Percentiles rank a stretch among this genome's conserved stretches.
Conservation (phyloP, 2,113 vertebrate genomes). For the Etheostoma cragini region DNA sequence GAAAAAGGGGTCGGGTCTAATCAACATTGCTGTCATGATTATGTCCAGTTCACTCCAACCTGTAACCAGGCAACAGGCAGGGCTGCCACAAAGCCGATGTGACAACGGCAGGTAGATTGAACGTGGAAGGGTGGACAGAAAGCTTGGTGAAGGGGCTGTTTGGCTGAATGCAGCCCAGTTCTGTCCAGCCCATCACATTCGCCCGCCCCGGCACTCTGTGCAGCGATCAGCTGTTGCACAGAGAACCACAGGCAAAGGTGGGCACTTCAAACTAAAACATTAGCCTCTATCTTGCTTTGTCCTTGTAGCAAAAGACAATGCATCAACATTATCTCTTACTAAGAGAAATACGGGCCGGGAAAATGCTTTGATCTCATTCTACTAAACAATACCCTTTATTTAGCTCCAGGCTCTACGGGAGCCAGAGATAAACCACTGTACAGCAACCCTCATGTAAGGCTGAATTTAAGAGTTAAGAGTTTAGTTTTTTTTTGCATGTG, state of each 20-base stretch:
- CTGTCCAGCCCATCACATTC: slow-evolving; percentile 44
- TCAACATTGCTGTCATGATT: slow-evolving; percentile 79
- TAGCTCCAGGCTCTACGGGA: slow-evolving; percentile 29
- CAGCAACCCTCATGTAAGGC: slow-evolving; percentile 22
- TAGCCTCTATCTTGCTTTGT: slow-evolving; percentile 44
- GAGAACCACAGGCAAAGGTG: slow-evolving; percentile 21
- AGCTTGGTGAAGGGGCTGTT: slow-evolving; percentile 33
- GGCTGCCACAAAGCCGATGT: slow-evolving; percentile 71
- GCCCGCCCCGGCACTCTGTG: background rate
- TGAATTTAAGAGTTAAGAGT: slow-evolving; percentile 13
- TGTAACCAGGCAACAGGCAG: slow-evolving; percentile 79
- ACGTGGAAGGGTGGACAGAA: slow-evolving; percentile 54
- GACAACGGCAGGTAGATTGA: slow-evolving; percentile 76
- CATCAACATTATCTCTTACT: slow-evolving; percentile 22
- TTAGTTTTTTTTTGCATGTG: background rate
- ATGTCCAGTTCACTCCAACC: slow-evolving; percentile 74
- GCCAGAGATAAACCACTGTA: slow-evolving; percentile 14
- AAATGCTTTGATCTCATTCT: slow-evolving; percentile 38
- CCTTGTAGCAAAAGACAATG: slow-evolving; percentile 33
- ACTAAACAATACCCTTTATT: slow-evolving; percentile 35
- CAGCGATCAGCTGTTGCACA: slow-evolving; percentile 14
- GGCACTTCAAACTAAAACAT: slow-evolving; percentile 36
- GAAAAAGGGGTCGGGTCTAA: slow-evolving; percentile 78
- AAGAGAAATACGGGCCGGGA: slow-evolving; percentile 44
- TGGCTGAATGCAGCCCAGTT: slow-evolving; percentile 51